Percentiles rank a stretch among this genome's conserved stretches.
These are phyloP conservation scores for Polyommatus iphigenia DNA, from an alignment of 2,888 invertebrate genomes.

Conservation along the genomic window DNA sequence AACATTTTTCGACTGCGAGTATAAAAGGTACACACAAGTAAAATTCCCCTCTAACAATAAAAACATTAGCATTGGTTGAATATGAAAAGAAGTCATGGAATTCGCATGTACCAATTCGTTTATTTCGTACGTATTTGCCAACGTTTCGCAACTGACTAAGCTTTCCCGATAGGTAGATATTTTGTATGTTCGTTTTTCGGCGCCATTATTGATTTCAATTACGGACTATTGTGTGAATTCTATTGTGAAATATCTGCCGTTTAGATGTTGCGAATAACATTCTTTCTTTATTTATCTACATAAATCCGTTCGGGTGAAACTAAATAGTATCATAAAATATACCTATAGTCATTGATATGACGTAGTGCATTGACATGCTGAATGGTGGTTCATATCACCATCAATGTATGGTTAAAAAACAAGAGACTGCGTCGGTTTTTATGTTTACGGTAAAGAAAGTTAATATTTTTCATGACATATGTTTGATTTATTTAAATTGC, in stretches of 20 bases:
- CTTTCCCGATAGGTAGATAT: constrained; percentile 32
- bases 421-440: not conserved
- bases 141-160: constrained; percentile 32
- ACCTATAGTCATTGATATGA: too few species aligned
- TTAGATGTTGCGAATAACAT: constrained; percentile 27
- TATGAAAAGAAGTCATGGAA: constrained; percentile 30
- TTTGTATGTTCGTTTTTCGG: constrained; percentile 32
- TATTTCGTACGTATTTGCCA: constrained; percentile 28
- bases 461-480: not conserved
- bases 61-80: constrained; percentile 31
- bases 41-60: constrained; percentile 16
- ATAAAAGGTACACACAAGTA: constrained; percentile 3
- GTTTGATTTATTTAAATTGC: not conserved
- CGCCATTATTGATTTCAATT: constrained; percentile 32
- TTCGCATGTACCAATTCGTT: constrained; percentile 28
- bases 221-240: constrained; percentile 31
- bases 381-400: too few species aligned
- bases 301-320: not conserved
- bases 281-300: not conserved
- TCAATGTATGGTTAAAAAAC: not conserved
- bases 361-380: too few species aligned
- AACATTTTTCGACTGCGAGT: constrained; percentile 1
- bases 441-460: not conserved
- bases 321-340: not conserved
- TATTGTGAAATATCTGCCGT: constrained; percentile 32